Percentiles rank a stretch among this genome's conserved stretches.
Evolutionary conservation across 1,140 invertebrate genomes (phyloP).

Genomic region (Pomacea maculata): DNA sequence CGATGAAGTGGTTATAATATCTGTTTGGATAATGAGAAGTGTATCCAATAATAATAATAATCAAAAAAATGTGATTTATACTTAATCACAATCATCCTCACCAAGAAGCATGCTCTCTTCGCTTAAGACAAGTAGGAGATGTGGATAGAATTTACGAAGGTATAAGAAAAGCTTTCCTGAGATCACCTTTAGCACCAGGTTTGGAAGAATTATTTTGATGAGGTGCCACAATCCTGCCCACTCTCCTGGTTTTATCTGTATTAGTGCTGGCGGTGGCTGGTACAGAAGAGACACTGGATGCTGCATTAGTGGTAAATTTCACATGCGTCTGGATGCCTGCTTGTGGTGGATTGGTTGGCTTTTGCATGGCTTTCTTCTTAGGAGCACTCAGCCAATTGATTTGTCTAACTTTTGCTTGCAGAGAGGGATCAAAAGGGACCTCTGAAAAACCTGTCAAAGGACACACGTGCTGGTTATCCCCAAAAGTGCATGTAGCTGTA

Average conservation of each 20-base stretch:
- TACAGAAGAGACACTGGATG: background rate
- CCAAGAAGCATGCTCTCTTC: no score
- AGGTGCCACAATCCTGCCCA: constrained; percentile 42
- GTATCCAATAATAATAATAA: background rate
- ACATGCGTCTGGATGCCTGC: constrained; percentile 20
- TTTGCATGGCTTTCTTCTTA: background rate
- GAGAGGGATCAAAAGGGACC: background rate
- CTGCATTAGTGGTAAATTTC: constrained; percentile 9
- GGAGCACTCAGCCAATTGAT: background rate
- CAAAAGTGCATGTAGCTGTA: no score
- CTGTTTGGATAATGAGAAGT: constrained; percentile 37
- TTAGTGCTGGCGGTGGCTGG: background rate
- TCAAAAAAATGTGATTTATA: background rate
- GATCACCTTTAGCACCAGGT: constrained; percentile 31
- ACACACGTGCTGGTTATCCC: background rate
- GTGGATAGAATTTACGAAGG: no score
- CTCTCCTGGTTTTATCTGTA: constrained; percentile 43
- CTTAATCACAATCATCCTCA: no score
- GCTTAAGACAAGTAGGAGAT: no score
- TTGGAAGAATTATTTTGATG: constrained; percentile 37
- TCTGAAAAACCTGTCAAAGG: constrained; percentile 13
- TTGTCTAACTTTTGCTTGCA: constrained; percentile 20
- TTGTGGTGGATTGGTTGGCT: constrained; percentile 1
- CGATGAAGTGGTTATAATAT: constrained; percentile 60
- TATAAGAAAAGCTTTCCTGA: no score